phyloP scores from a whole-genome alignment of 2,888 invertebrate species.

The Charanyca ferruginea region DNA sequence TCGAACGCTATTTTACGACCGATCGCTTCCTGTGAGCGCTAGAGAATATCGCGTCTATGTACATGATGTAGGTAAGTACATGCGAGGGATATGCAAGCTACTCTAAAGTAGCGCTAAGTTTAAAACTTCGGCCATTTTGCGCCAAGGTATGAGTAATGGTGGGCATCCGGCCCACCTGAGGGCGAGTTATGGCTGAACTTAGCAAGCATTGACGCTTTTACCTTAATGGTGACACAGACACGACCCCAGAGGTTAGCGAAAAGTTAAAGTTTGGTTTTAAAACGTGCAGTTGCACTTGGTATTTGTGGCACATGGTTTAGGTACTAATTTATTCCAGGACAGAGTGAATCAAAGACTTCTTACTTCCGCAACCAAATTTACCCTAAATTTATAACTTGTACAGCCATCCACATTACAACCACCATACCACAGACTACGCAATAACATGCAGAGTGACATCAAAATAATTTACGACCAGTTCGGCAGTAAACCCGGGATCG shows the following conservation, averaged over 20 bases:
- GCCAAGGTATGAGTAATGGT: constrained; percentile 57
- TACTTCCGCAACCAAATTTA: constrained; percentile 5
- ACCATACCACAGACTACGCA: constrained; percentile 45
- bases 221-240: constrained; percentile 27
- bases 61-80: constrained; percentile 22
- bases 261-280: background rate
- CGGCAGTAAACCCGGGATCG: constrained; percentile 57
- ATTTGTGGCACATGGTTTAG: background rate
- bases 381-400: constrained; percentile 33
- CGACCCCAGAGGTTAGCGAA: background rate
- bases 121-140: constrained; percentile 57
- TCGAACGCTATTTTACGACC: constrained; percentile 75
- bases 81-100: constrained; percentile 37
- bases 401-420: constrained; percentile 21
- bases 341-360: background rate
- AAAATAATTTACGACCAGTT: constrained; percentile 64
- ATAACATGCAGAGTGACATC: constrained; percentile 67
- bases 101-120: constrained; percentile 49
- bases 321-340: background rate
- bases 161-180: constrained; percentile 61
- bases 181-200: constrained; percentile 39
- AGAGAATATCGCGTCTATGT: constrained; percentile 63
- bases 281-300: background rate
- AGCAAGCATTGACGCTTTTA: constrained; percentile 43
- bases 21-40: constrained; percentile 75